Evolutionary conservation across 2,797 vertebrate species (phyloP).

Genomic region (Anas capensis): DNA sequence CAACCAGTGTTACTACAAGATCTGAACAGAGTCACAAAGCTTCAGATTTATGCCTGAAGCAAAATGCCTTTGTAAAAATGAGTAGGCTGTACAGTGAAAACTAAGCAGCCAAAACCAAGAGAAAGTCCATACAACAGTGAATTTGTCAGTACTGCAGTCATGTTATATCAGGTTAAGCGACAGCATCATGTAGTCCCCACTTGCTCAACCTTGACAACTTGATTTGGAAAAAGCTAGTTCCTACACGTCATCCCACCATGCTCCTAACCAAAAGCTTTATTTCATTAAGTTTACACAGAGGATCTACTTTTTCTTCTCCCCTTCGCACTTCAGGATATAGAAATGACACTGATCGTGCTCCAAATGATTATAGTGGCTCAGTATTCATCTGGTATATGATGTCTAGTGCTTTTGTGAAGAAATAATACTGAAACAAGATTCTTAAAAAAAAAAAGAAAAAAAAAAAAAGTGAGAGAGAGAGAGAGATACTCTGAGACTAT

Average conservation of each 20-base stretch:
- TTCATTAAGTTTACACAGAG: neutral
- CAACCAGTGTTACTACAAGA: neutral
- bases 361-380: neutral
- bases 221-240: neutral
- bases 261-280: neutral
- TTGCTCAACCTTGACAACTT: neutral
- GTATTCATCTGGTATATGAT: neutral
- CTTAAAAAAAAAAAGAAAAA: neutral
- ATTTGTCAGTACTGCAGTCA: neutral
- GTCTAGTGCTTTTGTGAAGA: accelerated
- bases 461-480: too few relatives aligned
- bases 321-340: neutral
- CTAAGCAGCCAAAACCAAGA: neutral
- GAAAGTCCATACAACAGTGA: neutral
- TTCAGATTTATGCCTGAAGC: neutral
- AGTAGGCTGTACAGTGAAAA: neutral
- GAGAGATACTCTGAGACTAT: too few relatives aligned
- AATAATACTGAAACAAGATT: neutral
- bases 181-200: accelerated
- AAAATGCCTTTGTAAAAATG: neutral
- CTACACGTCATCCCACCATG: accelerated
- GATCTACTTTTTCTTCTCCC: neutral
- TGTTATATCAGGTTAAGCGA: neutral
- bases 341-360: neutral
- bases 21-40: neutral